A percentile compares a stretch with the other conserved stretches of the same genome.
phyloP scores from a whole-genome alignment of 2,888 invertebrate species.

The Drosophila setosimentum region DNA sequence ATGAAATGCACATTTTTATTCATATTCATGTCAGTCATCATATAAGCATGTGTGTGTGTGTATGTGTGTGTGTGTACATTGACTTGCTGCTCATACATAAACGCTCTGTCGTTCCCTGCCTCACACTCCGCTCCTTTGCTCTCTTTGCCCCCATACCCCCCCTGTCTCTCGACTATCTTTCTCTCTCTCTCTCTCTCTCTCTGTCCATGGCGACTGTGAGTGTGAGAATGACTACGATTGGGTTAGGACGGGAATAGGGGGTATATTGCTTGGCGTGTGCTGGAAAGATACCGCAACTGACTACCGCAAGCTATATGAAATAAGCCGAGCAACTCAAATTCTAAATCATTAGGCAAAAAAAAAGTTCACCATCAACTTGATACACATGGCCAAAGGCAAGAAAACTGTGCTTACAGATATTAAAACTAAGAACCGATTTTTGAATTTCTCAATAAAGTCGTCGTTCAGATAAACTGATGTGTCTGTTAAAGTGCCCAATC shows the following conservation, averaged over 20 bases:
- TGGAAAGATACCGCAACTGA: not conserved
- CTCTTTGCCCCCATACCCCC: not conserved
- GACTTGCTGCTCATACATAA: not conserved
- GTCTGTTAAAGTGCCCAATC: not conserved
- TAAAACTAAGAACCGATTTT: not conserved
- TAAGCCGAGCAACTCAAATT: not conserved
- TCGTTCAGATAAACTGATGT: not conserved
- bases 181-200: not conserved
- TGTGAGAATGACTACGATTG: too few species aligned
- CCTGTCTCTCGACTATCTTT: not conserved
- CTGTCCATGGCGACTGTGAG: not conserved
- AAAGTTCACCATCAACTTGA: not conserved
- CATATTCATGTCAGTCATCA: not conserved
- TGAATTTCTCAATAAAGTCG: not conserved
- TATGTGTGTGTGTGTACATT: conserved; percentile 25
- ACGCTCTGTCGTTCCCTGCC: not conserved
- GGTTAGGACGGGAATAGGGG: too few species aligned
- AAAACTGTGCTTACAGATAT: not conserved
- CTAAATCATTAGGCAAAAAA: not conserved
- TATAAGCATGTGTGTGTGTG: conserved; percentile 8
- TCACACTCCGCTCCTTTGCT: not conserved
- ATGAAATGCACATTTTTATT: conserved; percentile 8
- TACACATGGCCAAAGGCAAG: not conserved
- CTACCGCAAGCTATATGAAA: not conserved
- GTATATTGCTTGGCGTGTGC: not conserved